Evolutionary conservation across 2,797 vertebrate species (phyloP).

Genomic region (Oryzias sinensis): DNA sequence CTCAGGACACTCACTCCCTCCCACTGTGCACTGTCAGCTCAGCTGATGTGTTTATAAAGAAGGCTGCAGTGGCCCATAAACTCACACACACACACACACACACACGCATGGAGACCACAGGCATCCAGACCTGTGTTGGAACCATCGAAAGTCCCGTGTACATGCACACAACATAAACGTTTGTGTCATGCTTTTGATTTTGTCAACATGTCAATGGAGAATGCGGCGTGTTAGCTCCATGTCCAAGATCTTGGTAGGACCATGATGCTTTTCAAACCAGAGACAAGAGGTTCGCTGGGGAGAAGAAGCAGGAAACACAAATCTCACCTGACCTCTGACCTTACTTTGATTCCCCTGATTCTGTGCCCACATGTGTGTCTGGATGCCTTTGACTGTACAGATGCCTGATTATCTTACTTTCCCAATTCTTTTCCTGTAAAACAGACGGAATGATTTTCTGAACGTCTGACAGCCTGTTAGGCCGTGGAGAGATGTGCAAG

Average conservation of each 20-base stretch:
- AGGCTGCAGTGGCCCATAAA: slow-evolving; percentile 62
- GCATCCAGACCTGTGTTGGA: slow-evolving; percentile 28
- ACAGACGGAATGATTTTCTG: no score
- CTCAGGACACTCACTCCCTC: slow-evolving; percentile 71
- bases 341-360: slow-evolving; percentile 61
- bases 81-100: slow-evolving; percentile 13
- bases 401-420: slow-evolving; percentile 33
- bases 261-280: slow-evolving; percentile 44
- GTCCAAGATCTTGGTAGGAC: slow-evolving; percentile 26
- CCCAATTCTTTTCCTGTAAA: slow-evolving; percentile 9
- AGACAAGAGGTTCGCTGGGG: slow-evolving; percentile 60
- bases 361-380: slow-evolving; percentile 67
- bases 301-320: slow-evolving; percentile 73
- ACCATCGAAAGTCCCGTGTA: slow-evolving; percentile 28
- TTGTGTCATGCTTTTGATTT: no score
- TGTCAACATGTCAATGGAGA: slow-evolving; percentile 6
- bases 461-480: no score
- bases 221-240: slow-evolving; percentile 41
- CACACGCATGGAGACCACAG: slow-evolving; percentile 18
- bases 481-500: no score
- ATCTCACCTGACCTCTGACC: slow-evolving; percentile 71
- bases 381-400: slow-evolving; percentile 36
- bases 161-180: background rate
- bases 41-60: slow-evolving; percentile 98
- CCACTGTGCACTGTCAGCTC: slow-evolving; percentile 86